Base-by-base conservation (phyloP, 2,888 invertebrate species). In the Rotaria macrura region DNA sequence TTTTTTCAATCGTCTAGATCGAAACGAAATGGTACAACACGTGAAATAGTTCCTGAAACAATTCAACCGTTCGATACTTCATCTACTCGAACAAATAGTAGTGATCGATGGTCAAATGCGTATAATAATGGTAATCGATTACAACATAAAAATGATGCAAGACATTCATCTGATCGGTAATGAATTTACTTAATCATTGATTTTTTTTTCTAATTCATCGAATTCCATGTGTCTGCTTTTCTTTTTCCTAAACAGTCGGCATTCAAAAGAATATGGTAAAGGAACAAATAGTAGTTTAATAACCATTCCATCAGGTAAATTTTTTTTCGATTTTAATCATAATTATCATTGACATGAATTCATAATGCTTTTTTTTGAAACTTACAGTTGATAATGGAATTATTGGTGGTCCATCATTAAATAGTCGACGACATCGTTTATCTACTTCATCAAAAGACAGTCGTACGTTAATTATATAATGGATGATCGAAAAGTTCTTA, bases 131-230 rank as follows among this genome's bases (percentile, higher is more conserved):
- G 43, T 43, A 79, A 40, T 79, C 74, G 74, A 40, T 25, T 43
- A 43, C 74, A 65, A 34, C 65, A 79, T 43, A 79, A 79, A 43
- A 40, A 4, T 25, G 74, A 79, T 40, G 25, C 43, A 40, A 38
- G 74, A 23, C 74, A 79, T 79, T 43, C 74, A 43, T 79, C 74
- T 25, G 74, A 79, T 79, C 74, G 74, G 74, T 79, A 74, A 20
- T n/a, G 3, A 14, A 17, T 17, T 49, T 49, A 49, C 12, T 14
- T 3, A 49, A 12, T 49, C 14, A 49, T 14, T 12, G 17, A 17
- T 49, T 49, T 17, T 49, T 49, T 49, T 17, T 49, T 49, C 17
- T 49, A 17, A 49, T 49, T 12, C 17, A 17, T 43, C 25, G 40
- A n/a, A n/a, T n/a, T n/a, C n/a, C n/a, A n/a, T n/a, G n/a, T n/a